phyloP scores from a whole-genome alignment of 2,113 vertebrate genomes.

The Acrocephalus arundinaceus region DNA sequence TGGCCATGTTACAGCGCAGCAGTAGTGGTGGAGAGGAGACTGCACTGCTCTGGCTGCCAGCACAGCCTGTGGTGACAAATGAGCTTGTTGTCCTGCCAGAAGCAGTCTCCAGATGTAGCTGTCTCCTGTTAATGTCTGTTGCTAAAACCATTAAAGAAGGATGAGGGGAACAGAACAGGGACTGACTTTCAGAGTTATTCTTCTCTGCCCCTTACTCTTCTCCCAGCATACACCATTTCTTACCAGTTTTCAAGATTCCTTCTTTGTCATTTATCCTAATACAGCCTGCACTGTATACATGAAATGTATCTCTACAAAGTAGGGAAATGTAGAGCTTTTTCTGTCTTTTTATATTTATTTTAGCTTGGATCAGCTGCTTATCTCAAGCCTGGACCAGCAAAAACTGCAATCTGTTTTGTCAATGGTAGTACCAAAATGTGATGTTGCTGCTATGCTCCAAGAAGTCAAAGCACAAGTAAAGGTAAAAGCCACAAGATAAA shows the following conservation, averaged over 20 bases:
- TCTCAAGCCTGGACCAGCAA: constrained; percentile 77
- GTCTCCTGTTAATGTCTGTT: not conserved
- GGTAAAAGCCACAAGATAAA: constrained; percentile 73
- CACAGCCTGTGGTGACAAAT: not conserved
- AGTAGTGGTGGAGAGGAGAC: not conserved
- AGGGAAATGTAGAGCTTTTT: not conserved
- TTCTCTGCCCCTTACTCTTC: not conserved
- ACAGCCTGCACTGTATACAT: not conserved
- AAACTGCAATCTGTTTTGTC: constrained; percentile 80
- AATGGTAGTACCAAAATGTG: constrained; percentile 67
- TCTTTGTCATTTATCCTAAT: not conserved
- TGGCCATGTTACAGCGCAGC: not conserved
- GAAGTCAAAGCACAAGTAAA: constrained; percentile 79
- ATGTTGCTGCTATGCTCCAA: constrained; percentile 76
- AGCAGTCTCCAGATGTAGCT: not conserved
- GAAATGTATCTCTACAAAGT: not conserved
- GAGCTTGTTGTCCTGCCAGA: constrained; percentile 11
- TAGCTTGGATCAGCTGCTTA: constrained; percentile 82
- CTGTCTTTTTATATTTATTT: not conserved
- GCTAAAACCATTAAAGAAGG: not conserved
- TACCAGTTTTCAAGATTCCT: not conserved
- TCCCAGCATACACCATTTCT: not conserved
- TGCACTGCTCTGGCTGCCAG: not conserved
- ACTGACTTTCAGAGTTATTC: not conserved
- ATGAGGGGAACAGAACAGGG: not conserved